Evolutionary conservation across 2,113 vertebrate species (phyloP).

Genomic region (Sturnus vulgaris): DNA sequence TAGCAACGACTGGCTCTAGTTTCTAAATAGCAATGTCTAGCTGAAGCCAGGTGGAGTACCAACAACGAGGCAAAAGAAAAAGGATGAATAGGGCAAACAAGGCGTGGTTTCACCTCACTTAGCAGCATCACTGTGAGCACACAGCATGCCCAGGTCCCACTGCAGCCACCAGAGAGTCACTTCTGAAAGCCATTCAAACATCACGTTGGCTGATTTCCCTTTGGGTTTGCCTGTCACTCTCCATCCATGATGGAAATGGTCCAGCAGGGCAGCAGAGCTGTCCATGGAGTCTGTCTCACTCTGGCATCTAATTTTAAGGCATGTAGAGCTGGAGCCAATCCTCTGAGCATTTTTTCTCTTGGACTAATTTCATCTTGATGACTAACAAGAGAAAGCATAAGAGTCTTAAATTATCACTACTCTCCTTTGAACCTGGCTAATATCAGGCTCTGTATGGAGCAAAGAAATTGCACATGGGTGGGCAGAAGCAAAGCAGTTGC

Average conservation of each 20-base stretch:
- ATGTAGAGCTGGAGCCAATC: accelerated
- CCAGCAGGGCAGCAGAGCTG: not conserved
- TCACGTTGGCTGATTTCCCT: not conserved
- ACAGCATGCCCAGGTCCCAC: not conserved
- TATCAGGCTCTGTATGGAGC: not conserved
- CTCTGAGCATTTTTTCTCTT: not conserved
- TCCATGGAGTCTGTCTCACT: not conserved
- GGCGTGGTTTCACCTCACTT: not conserved
- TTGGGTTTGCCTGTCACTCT: not conserved
- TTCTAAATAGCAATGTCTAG: not conserved
- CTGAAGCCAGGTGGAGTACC: not conserved
- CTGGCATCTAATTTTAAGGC: not conserved
- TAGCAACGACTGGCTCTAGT: not conserved
- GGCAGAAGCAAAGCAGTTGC: not conserved
- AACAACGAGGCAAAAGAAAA: accelerated
- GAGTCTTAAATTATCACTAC: not conserved
- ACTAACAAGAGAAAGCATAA: not conserved
- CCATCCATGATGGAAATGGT: accelerated
- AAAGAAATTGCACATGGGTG: not conserved
- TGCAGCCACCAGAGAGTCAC: not conserved
- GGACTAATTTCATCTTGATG: not conserved
- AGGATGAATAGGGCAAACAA: not conserved
- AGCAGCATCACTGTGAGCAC: not conserved
- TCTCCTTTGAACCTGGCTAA: not conserved
- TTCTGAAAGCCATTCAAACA: not conserved